phyloP scores from a whole-genome alignment of 1,140 invertebrate genomes.

The Drosophila azteca region DNA sequence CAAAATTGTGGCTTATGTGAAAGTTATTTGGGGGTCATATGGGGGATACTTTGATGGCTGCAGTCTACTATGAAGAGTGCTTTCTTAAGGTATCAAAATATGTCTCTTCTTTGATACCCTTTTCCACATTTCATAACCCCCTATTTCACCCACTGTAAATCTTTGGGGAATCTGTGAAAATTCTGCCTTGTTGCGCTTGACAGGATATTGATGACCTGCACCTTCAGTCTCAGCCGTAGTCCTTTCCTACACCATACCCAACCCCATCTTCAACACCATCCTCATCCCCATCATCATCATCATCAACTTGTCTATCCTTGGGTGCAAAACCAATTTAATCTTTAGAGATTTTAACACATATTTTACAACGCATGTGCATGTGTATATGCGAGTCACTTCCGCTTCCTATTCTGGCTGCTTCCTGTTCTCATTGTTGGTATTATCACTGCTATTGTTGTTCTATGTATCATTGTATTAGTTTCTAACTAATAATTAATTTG shows the following conservation, averaged over 20 bases:
- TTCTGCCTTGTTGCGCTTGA: constrained; percentile 56
- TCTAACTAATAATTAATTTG: constrained; percentile 71
- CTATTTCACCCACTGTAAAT: constrained; percentile 31
- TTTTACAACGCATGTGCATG: constrained; percentile 18
- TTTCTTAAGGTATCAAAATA: no score
- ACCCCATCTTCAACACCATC: neutral
- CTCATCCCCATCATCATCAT: neutral
- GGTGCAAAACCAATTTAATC: constrained; percentile 62
- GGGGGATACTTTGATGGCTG: no score
- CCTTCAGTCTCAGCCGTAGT: neutral
- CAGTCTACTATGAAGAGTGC: neutral
- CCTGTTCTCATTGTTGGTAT: constrained; percentile 18
- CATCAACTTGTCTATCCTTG: constrained; percentile 34
- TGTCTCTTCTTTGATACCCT: no score
- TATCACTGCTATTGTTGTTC: constrained; percentile 2
- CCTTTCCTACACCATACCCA: neutral
- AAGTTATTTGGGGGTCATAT: neutral
- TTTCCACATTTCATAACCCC: no score
- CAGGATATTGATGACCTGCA: constrained; percentile 72
- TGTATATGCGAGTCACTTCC: constrained; percentile 28
- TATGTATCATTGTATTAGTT: constrained; percentile 21
- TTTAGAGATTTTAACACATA: constrained; percentile 78
- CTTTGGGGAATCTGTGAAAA: constrained; percentile 28
- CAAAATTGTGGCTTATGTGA: neutral
- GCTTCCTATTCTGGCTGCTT: constrained; percentile 44